These are phyloP conservation scores for Actinopyga echinites DNA, from an alignment of 53 echinoderm and acorn worm genomes.

Conservation along the genomic window DNA sequence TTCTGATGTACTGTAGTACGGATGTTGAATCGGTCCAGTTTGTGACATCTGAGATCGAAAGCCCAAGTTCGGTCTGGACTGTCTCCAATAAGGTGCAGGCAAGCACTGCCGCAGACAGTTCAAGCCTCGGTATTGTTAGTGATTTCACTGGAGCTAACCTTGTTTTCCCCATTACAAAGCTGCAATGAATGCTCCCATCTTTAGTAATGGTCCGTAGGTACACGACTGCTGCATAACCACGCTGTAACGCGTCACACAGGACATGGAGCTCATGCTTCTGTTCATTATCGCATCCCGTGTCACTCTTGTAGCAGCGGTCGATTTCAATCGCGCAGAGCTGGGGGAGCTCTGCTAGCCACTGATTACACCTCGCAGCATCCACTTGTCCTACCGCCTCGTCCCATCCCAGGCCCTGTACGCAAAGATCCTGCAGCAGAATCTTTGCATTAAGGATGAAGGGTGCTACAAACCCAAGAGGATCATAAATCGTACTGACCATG, in stretches of 20 bases:
- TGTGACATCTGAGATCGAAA: background rate
- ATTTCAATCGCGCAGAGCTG: background rate
- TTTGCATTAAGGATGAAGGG: constrained; percentile 11
- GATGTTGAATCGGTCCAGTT: constrained; percentile 60
- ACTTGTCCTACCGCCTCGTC: background rate
- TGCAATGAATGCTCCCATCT: constrained; percentile 15
- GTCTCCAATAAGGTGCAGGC: background rate
- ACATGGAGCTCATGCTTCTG: constrained; percentile 2
- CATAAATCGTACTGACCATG: background rate
- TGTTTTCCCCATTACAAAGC: constrained; percentile 35
- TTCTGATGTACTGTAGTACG: constrained; percentile 53
- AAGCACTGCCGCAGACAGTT: constrained; percentile 33
- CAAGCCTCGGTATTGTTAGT: constrained; percentile 38
- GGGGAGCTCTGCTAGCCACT: constrained; percentile 8
- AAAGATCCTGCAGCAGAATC: constrained; percentile 23
- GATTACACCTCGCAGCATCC: background rate
- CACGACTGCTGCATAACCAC: constrained; percentile 45
- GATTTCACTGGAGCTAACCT: constrained; percentile 28
- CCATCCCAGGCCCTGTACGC: background rate
- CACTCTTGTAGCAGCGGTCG: constrained; percentile 2
- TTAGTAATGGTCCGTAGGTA: constrained; percentile 22
- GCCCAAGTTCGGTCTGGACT: background rate
- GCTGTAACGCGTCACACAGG: constrained; percentile 48
- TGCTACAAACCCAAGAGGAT: constrained; percentile 11
- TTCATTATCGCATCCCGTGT: background rate